Percentiles rank a stretch among this genome's conserved stretches.
These are phyloP conservation scores for Aspiorhynchus laticeps DNA, from an alignment of 2,113 vertebrate genomes.

Conservation along the genomic window DNA sequence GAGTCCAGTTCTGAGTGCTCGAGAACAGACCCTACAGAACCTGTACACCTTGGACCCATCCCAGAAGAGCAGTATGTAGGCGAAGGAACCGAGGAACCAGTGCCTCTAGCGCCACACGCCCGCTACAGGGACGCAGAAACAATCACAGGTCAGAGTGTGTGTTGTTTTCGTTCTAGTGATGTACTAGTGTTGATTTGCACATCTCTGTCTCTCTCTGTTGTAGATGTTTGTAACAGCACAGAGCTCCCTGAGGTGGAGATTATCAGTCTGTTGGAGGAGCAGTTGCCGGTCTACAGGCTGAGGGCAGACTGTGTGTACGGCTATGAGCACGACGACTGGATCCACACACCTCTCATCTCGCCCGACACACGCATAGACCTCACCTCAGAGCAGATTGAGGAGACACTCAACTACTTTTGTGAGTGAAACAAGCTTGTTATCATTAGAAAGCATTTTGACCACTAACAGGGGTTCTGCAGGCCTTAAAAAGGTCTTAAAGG, in stretches of 20 bases:
- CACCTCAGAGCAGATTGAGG: slow-evolving; percentile 95
- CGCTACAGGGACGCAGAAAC: slow-evolving; percentile 76
- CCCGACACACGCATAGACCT: slow-evolving; percentile 88
- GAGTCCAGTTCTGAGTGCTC: slow-evolving; percentile 62
- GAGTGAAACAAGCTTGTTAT: slow-evolving; percentile 69
- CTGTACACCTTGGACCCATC: slow-evolving; percentile 30
- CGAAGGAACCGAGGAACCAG: slow-evolving; percentile 58
- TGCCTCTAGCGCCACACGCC: slow-evolving; percentile 43
- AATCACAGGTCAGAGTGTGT: slow-evolving; percentile 71
- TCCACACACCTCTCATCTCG: slow-evolving; percentile 93
- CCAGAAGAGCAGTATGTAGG: slow-evolving; percentile 78
- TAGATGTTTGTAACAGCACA: slow-evolving; percentile 98
- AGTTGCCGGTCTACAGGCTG: slow-evolving; percentile 93
- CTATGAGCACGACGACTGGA: slow-evolving; percentile 98
- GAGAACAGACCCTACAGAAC: slow-evolving; percentile 53
- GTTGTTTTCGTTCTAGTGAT: neutral
- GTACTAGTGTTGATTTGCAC: neutral
- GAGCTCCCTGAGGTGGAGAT: slow-evolving; percentile 98
- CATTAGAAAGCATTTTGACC: neutral
- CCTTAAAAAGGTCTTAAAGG: too few species aligned
- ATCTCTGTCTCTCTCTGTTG: slow-evolving; percentile 9
- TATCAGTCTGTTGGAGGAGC: slow-evolving; percentile 97
- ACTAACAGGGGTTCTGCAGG: too few species aligned
- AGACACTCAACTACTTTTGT: slow-evolving; percentile 98
- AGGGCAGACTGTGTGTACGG: slow-evolving; percentile 95